Evolutionary conservation across 2,888 invertebrate species (phyloP).

Genomic region (Geophilus truncorum): DNA sequence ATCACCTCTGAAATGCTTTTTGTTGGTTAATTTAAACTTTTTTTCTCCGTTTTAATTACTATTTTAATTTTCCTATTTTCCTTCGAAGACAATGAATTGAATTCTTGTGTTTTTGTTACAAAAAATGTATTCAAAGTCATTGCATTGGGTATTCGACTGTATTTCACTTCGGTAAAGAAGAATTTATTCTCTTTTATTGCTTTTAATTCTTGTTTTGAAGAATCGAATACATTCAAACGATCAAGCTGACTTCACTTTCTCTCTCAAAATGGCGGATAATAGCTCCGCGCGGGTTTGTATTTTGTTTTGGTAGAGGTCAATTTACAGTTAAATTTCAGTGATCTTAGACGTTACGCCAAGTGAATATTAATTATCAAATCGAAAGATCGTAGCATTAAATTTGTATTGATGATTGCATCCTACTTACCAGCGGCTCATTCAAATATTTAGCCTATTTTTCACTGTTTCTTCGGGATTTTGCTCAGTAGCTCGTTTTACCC

Average conservation of each 20-base stretch:
- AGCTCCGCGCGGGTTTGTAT: slow-evolving; percentile 31
- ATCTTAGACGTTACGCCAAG: neutral
- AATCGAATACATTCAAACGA: neutral
- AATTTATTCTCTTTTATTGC: neutral
- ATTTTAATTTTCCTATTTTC: neutral
- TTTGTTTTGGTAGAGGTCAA: slow-evolving; percentile 19
- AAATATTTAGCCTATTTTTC: slow-evolving; percentile 29
- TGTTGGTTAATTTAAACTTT: neutral
- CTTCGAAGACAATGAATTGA: neutral
- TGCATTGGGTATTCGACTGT: neutral
- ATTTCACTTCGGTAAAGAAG: neutral
- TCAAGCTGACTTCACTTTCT: neutral
- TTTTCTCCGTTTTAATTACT: neutral
- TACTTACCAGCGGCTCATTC: neutral
- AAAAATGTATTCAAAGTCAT: neutral
- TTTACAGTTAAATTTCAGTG: neutral
- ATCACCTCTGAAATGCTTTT: neutral
- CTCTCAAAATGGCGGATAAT: slow-evolving; percentile 32
- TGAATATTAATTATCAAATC: neutral
- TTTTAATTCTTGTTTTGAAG: neutral
- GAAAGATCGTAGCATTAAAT: neutral
- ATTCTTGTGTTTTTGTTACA: neutral
- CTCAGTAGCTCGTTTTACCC: neutral
- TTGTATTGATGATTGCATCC: neutral
- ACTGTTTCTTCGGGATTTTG: slow-evolving; percentile 33